Conservation (phyloP, 2,797 vertebrate genomes). For the Myotis pilosus region DNA sequence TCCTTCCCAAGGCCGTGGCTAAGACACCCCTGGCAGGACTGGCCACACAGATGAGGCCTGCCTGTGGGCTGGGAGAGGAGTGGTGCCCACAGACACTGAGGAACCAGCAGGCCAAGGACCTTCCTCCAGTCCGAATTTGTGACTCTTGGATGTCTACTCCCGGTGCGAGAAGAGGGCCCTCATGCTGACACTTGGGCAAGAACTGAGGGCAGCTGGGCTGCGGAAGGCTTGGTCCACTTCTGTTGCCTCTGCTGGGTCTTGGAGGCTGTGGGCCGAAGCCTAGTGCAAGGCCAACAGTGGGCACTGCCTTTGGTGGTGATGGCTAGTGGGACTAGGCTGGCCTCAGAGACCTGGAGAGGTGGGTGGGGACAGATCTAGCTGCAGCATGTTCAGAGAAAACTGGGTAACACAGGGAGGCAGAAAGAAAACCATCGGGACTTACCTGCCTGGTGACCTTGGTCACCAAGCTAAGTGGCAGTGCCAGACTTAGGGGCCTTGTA, state of each 20-base stretch:
- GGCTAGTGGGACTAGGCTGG: background rate
- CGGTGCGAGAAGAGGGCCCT: background rate
- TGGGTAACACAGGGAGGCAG: background rate
- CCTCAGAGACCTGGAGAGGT: background rate
- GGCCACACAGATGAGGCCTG: background rate
- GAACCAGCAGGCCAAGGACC: background rate
- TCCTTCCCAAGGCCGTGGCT: background rate
- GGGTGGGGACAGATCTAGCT: background rate
- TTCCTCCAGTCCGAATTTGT: background rate
- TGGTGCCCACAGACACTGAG: background rate
- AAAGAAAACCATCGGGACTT: background rate
- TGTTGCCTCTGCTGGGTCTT: background rate
- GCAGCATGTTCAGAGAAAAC: background rate
- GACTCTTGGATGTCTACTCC: background rate
- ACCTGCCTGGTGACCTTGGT: background rate
- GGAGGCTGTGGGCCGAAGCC: background rate
- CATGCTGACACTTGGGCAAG: background rate
- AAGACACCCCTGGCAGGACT: background rate
- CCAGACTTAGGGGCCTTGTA: background rate
- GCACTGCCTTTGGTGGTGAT: background rate
- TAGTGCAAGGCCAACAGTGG: too few relatives aligned
- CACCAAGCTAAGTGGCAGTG: background rate
- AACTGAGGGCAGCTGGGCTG: background rate
- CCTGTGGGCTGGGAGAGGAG: background rate
- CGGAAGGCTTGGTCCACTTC: background rate